Percentiles rank a stretch among this genome's conserved stretches.
These are phyloP conservation scores for Melozone crissalis DNA, from an alignment of 2,113 vertebrate species.

Conservation along the genomic window DNA sequence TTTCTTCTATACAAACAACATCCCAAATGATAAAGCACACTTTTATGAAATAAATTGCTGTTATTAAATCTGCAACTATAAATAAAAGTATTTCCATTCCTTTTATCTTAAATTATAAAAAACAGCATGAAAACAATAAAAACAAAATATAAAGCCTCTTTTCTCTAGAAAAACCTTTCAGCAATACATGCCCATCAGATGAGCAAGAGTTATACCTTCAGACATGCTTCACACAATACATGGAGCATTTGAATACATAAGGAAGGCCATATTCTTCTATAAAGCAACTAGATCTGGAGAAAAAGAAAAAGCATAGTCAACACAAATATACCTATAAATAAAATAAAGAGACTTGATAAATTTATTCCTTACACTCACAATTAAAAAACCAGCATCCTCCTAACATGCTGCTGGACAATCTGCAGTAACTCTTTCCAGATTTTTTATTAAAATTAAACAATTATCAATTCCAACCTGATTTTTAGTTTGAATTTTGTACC, in stretches of 20 bases:
- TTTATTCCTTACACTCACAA: not conserved
- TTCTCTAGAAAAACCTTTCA: not conserved
- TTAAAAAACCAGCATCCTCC: not conserved
- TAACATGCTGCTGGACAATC: not conserved
- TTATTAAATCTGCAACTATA: constrained; percentile 16
- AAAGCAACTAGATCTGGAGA: not conserved
- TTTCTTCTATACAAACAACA: not conserved
- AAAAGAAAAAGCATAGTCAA: not conserved
- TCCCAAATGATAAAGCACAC: not conserved
- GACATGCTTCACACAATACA: not conserved
- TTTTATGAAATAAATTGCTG: not conserved
- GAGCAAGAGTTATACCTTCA: not conserved
- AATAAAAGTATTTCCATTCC: not conserved
- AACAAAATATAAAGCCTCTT: not conserved
- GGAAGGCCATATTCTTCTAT: not conserved
- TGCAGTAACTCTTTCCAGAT: not conserved
- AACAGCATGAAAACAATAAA: constrained; percentile 18
- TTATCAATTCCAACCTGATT: not conserved
- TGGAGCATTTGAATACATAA: not conserved
- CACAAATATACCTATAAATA: not conserved
- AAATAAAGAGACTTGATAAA: not conserved
- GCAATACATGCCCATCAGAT: not conserved
- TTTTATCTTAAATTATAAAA: constrained; percentile 10
- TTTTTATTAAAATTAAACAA: not conserved
- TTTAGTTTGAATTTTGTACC: not conserved